A percentile compares a stretch with the other conserved stretches of the same genome.
These are phyloP conservation scores for Entomobrya multifasciata DNA, from an alignment of 2,888 invertebrate genomes.

Conservation along the genomic window DNA sequence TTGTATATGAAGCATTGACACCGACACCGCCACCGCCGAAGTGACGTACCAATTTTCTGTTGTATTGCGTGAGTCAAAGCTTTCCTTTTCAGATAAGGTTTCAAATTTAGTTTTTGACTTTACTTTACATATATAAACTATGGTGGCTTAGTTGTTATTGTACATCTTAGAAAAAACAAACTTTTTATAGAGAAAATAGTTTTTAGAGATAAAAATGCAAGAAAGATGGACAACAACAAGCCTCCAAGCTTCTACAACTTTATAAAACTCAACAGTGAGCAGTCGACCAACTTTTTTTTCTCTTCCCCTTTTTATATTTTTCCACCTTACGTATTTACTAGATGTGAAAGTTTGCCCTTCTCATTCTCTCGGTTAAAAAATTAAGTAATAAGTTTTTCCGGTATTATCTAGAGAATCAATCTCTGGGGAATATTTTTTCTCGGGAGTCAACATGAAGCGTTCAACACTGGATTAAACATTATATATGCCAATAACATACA, in stretches of 20 bases:
- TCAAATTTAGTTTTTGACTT: no score
- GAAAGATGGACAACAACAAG: constrained; percentile 6
- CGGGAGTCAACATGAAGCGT: constrained; percentile 18
- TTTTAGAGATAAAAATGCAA: constrained; percentile 15
- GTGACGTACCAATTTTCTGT: no score
- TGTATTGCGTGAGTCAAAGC: neutral
- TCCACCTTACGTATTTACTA: constrained; percentile 39
- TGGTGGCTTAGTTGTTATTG: no score
- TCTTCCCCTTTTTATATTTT: constrained; percentile 16
- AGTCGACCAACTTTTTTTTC: constrained; percentile 22
- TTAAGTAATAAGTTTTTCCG: constrained; percentile 69
- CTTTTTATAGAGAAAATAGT: constrained; percentile 36
- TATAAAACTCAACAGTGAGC: constrained; percentile 23
- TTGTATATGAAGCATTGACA: no score
- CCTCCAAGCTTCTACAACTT: constrained; percentile 4
- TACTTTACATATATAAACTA: no score
- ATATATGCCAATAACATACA: no score
- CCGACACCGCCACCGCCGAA: no score
- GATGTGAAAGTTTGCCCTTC: neutral
- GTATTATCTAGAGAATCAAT: constrained; percentile 61
- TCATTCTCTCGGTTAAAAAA: constrained; percentile 59
- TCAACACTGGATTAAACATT: constrained; percentile 2
- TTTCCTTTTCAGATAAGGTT: constrained; percentile 7
- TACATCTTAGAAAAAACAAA: neutral
- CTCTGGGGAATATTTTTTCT: constrained; percentile 49